phyloP scores from a whole-genome alignment of 1,140 invertebrate species.

The Nephila pilipes region DNA sequence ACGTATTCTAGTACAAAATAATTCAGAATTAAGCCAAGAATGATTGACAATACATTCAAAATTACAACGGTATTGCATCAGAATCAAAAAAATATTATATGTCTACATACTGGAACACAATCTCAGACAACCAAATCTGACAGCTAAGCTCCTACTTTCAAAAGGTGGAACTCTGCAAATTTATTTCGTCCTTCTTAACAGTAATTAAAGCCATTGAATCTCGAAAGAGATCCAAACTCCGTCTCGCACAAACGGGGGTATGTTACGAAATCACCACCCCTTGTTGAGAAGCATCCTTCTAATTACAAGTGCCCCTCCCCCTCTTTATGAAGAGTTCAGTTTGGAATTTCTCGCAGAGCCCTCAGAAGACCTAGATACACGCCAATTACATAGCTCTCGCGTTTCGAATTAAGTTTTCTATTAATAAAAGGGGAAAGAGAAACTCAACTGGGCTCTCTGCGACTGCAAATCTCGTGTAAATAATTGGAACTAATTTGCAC shows the following conservation, averaged over 20 bases:
- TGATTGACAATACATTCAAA: too few species aligned
- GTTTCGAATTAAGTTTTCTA: slow-evolving; percentile 70
- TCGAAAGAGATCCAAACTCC: neutral
- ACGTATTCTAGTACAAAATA: too few species aligned
- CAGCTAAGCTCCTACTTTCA: neutral
- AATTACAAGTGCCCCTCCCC: neutral
- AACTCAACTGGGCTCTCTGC: slow-evolving; percentile 14
- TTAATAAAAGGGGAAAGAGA: slow-evolving; percentile 59
- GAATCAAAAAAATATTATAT: too few species aligned
- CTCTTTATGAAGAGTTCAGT: slow-evolving; percentile 8
- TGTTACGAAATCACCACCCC: slow-evolving; percentile 37
- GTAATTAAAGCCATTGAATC: slow-evolving; percentile 52
- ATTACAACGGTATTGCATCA: too few species aligned
- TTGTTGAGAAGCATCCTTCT: neutral
- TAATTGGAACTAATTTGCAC: slow-evolving; percentile 72
- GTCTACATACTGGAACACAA: neutral
- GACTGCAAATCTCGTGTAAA: slow-evolving; percentile 54
- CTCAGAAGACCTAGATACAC: slow-evolving; percentile 4
- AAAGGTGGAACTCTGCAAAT: neutral
- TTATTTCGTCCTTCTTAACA: slow-evolving; percentile 1
- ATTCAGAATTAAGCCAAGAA: too few species aligned
- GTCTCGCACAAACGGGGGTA: neutral
- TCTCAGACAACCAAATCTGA: neutral
- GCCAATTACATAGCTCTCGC: slow-evolving; percentile 46
- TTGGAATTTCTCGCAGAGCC: neutral